Evolutionary conservation across 2,888 invertebrate genomes (phyloP), one percentile per base, ranked within the genome.

Genomic region (Caenorhabditis sp.): DNA sequence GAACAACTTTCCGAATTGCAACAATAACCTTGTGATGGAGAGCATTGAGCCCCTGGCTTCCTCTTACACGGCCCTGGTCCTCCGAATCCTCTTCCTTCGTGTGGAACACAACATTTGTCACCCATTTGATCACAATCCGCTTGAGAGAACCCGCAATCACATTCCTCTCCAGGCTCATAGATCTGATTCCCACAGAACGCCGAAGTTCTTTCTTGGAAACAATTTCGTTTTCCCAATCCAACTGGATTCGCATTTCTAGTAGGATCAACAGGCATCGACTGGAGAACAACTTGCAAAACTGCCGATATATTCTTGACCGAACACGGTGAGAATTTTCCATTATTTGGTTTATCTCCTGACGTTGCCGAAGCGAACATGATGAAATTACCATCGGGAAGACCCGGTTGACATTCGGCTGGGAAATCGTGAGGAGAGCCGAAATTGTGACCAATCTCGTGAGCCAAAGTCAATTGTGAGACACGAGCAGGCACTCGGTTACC

Each of bases 171-270:
- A 27, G 93, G 93, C 89, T 99, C 99, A 0, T 95, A 95, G 85
- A 99, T 95, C 90, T 96, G 96, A 90, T 99, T 99, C 65, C 99
- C 99, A 89, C 99, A 99, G 92, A 97, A 99, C 31, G 97, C 95
- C 67, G 93, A 93, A 89, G 95, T 94, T 21, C 94, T 93, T 88
- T 95, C 95, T 82, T 93, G 92, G 89, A 99, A 95, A 88, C 97
- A 97, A 90, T 97, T 95, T 59, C 93, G 91, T 89, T 97, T 97
- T 84, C 93, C 92, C 75, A 93, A 87, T 81, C 83, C 68, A 26
- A 77, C 74, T 27, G 76, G 63, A 25, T 69, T 67, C 50, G 82
- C 71, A 50, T 79, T 74, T 57, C 78, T 25, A 7, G 82, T 78
- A n/a, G 85, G 84, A 70, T 85, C 83, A 8, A 85, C 80, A 0